Evolutionary conservation across 2,113 vertebrate species (phyloP).

Genomic region (Rafetus swinhoei): DNA sequence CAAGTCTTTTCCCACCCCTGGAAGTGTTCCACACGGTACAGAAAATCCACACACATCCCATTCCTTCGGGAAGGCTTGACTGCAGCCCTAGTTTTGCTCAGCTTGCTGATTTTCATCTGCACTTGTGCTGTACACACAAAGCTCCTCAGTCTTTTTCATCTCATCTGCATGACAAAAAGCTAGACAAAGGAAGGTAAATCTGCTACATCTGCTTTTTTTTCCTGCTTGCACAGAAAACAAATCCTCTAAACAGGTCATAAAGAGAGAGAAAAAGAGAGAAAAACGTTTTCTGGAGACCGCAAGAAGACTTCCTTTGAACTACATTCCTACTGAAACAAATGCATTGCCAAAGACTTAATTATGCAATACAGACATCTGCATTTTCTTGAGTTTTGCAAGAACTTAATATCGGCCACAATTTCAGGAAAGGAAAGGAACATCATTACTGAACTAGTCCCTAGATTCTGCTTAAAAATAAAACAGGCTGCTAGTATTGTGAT

Average conservation of each 20-base stretch:
- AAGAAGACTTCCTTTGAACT: not conserved
- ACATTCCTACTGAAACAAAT: not conserved
- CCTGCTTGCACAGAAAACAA: not conserved
- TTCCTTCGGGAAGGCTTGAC: not conserved
- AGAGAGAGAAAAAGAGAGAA: not conserved
- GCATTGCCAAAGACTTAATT: not conserved
- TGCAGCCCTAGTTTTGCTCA: not conserved
- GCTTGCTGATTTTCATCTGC: not conserved
- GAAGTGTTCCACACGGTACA: not conserved
- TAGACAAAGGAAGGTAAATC: not conserved
- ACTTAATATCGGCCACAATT: not conserved
- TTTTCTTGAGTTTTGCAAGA: not conserved
- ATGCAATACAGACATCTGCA: not conserved
- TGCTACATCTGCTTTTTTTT: not conserved
- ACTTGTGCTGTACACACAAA: not conserved
- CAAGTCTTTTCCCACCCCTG: not conserved
- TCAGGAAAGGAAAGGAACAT: not conserved
- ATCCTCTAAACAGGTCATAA: not conserved
- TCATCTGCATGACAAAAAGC: not conserved
- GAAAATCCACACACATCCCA: not conserved
- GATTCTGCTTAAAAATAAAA: not conserved
- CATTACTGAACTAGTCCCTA: not conserved
- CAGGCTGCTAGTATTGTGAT: not conserved
- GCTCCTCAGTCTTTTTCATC: not conserved
- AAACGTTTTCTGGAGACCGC: not conserved